Evolutionary conservation across 1,140 invertebrate genomes (phyloP), one percentile per base, ranked within the genome.

Genomic region (Oscheius sp.): DNA sequence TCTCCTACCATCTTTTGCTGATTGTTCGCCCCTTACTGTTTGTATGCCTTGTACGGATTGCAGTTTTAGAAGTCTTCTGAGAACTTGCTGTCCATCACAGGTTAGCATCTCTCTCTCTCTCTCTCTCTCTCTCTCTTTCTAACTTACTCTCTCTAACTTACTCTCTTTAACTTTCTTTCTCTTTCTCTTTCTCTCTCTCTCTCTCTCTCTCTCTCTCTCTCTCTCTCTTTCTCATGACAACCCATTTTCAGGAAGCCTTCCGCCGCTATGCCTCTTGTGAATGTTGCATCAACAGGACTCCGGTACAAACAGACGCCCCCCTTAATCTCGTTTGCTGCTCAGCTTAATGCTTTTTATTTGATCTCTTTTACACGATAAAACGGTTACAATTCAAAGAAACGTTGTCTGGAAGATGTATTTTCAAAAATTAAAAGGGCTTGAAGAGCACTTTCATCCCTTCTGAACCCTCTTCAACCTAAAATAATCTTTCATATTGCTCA

Each of bases 21-120:
- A 63, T 31, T 63, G 59, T 31, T 34, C 59, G 23, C 34, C 34
- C 34, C 13, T 63, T 7, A 31, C 59, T 32, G 15, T 4, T 7
- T 63, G 34, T 63, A 20, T 34, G 10, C 59, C 29, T 7, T 63
- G 59, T 63, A 32, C 59, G 4, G 34, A 63, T 55, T 55, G 49
- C 23, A 63, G 59, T 63, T 32, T 31, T 29, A 13, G 29, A 32
- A 36, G 28, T 36, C 34, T 36, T 7, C 28, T 63, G 18, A 63
- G 34, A 18, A 34, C 10, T 7, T 36, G 29, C 29, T 63, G 28
- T 36, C 28, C 29, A 4, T 31, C 34, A 13, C 42, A 13, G 13
- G 13, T 45, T 45, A 45, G 13, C 42, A 13, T 45, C 42, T 45
- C 42, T 45, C 42, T 45, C 42, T 45, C 20, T 20, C 13, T 20